Conservation (phyloP, 2,113 vertebrate species). For the Scomber japonicus region DNA sequence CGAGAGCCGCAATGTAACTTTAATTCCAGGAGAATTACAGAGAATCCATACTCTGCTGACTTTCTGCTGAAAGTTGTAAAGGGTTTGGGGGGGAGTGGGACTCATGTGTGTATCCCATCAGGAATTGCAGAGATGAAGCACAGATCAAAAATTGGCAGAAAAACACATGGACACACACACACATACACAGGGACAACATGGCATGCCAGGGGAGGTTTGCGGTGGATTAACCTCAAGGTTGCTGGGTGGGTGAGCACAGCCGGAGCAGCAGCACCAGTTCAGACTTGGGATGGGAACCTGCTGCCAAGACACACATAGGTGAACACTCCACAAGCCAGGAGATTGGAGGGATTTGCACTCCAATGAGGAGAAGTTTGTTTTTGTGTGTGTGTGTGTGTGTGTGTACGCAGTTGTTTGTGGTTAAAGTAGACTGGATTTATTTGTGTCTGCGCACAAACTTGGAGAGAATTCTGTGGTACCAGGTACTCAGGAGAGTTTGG, state of each 20-base stretch:
- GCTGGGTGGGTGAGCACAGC: constrained; percentile 71
- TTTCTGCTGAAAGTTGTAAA: constrained; percentile 29
- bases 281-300: constrained; percentile 52
- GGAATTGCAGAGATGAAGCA: constrained; percentile 61
- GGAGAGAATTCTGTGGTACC: neutral
- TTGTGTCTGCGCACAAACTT: constrained; percentile 16
- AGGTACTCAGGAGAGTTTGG: constrained; percentile 7
- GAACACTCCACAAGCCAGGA: constrained; percentile 31
- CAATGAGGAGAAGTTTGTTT: constrained; percentile 31
- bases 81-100: neutral
- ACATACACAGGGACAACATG: constrained; percentile 25
- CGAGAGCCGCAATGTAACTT: constrained; percentile 22
- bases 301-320: constrained; percentile 51
- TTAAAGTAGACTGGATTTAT: constrained; percentile 25
- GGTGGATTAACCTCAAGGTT: constrained; percentile 72
- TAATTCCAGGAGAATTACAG: constrained; percentile 41
- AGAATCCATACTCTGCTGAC: constrained; percentile 41
- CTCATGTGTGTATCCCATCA: constrained; percentile 48
- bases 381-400: neutral
- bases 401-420: constrained; percentile 23
- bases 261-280: constrained; percentile 43
- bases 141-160: constrained; percentile 60
- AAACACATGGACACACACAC: constrained; percentile 15
- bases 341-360: constrained; percentile 63
- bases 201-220: constrained; percentile 60